These are phyloP conservation scores for Nannoperca australis DNA, from an alignment of 2,797 vertebrate genomes.

Conservation along the genomic window DNA sequence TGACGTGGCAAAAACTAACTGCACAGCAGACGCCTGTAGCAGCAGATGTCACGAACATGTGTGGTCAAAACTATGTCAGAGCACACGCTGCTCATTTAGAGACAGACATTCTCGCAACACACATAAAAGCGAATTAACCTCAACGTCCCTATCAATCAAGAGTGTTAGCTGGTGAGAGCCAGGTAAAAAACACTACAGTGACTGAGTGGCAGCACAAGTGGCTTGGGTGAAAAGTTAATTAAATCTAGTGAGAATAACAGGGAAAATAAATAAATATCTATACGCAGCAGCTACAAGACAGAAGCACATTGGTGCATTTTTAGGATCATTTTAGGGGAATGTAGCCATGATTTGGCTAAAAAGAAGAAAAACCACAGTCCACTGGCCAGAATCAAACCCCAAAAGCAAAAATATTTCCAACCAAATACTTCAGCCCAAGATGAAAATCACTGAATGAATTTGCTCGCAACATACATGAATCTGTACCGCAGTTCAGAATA, in stretches of 20 bases:
- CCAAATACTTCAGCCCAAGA: not conserved
- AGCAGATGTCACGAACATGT: slow-evolving; percentile 64
- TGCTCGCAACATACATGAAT: not conserved
- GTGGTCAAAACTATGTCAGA: slow-evolving; percentile 63
- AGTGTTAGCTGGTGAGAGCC: slow-evolving; percentile 33
- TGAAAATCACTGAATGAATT: not conserved
- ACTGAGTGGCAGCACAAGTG: slow-evolving; percentile 15
- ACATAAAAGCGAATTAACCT: slow-evolving; percentile 63
- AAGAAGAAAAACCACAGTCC: not conserved
- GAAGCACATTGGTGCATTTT: not conserved
- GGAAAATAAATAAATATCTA: slow-evolving; percentile 20
- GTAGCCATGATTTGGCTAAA: slow-evolving; percentile 7
- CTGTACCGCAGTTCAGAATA: not conserved
- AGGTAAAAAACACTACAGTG: slow-evolving; percentile 27
- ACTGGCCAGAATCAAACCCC: not conserved
- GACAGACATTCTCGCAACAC: slow-evolving; percentile 29
- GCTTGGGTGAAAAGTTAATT: slow-evolving; percentile 44
- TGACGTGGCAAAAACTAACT: slow-evolving; percentile 41
- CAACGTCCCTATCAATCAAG: slow-evolving; percentile 31
- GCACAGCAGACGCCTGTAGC: slow-evolving; percentile 52
- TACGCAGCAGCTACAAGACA: not conserved
- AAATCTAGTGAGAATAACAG: slow-evolving; percentile 26
- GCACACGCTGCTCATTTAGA: slow-evolving; percentile 65
- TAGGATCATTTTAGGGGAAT: not conserved
- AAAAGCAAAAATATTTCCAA: not conserved